A percentile compares a stretch with the other conserved stretches of the same genome.
phyloP scores from a whole-genome alignment of 2,888 invertebrate genomes.

The Amphimallon solstitiale region DNA sequence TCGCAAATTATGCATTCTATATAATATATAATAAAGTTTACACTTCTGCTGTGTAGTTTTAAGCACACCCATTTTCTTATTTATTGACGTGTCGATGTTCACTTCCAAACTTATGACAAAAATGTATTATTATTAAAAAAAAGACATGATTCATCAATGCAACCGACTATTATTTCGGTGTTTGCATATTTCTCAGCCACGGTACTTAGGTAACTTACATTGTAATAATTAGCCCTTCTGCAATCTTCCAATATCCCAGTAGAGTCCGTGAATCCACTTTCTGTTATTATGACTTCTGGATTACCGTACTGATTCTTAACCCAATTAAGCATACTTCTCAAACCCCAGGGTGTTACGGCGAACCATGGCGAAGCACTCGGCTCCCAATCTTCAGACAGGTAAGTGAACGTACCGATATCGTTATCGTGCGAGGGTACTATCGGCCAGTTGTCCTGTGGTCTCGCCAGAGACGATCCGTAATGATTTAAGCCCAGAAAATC shows the following conservation, averaged over 20 bases:
- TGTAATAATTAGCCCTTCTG: conserved; percentile 58
- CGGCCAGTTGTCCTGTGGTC: too few species aligned
- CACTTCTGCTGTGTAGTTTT: too few species aligned
- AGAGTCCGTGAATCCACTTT: conserved; percentile 64
- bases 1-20: too few species aligned
- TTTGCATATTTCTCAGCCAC: too few species aligned
- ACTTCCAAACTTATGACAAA: too few species aligned
- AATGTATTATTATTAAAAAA: too few species aligned
- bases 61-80: too few species aligned
- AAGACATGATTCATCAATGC: too few species aligned
- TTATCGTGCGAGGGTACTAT: conserved; percentile 63
- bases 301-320: conserved; percentile 69
- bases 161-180: too few species aligned
- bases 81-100: too few species aligned
- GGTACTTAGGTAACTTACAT: conserved; percentile 11
- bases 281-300: conserved; percentile 69
- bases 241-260: conserved; percentile 62
- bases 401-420: not conserved
- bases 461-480: conserved; percentile 65
- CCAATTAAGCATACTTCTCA: conserved; percentile 72
- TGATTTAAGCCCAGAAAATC: conserved; percentile 82
- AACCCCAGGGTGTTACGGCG: conserved; percentile 71
- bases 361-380: conserved; percentile 8
- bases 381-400: conserved; percentile 13
- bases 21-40: too few species aligned